Evolutionary conservation across 2,888 invertebrate genomes (phyloP).

Genomic region (Priocnemis perturbator): DNA sequence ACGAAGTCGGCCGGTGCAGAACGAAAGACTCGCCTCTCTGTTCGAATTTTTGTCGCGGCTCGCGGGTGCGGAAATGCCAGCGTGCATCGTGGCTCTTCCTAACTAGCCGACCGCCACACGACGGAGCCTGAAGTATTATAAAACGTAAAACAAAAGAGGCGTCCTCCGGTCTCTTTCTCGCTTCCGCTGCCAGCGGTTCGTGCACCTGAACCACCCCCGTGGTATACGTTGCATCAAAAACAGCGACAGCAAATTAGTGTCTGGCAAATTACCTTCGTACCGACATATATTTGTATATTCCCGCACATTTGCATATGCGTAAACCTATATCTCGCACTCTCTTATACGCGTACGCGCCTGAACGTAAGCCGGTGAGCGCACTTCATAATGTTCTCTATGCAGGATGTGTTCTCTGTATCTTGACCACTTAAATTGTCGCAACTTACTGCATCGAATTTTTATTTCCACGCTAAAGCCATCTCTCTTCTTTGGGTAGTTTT

Average conservation of each 20-base stretch:
- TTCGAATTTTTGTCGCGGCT: conserved; percentile 43
- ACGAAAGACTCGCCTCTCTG: not conserved
- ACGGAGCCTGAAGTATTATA: conserved; percentile 18
- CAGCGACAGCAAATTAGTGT: conserved; percentile 38
- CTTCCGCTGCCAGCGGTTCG: not conserved
- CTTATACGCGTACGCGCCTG: too few species aligned
- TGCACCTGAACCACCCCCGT: not conserved
- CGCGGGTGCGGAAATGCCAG: conserved; percentile 28
- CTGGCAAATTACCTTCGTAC: not conserved
- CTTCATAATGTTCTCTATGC: too few species aligned
- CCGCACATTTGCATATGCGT: not conserved
- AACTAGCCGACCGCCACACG: conserved; percentile 16
- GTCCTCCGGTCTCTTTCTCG: not conserved
- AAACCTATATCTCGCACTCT: not conserved
- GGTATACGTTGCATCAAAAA: conserved; percentile 37
- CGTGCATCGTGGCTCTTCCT: conserved; percentile 25
- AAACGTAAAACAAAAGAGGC: conserved; percentile 32
- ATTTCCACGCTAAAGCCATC: too few species aligned
- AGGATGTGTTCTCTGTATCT: too few species aligned
- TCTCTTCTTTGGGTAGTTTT: too few species aligned
- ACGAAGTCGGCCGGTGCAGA: too few species aligned
- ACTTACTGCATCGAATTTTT: too few species aligned
- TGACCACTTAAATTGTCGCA: too few species aligned
- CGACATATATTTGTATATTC: conserved; percentile 1
- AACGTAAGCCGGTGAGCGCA: too few species aligned